Base-by-base conservation (phyloP, 2,888 invertebrate genomes). In the Diadromus collaris region DNA sequence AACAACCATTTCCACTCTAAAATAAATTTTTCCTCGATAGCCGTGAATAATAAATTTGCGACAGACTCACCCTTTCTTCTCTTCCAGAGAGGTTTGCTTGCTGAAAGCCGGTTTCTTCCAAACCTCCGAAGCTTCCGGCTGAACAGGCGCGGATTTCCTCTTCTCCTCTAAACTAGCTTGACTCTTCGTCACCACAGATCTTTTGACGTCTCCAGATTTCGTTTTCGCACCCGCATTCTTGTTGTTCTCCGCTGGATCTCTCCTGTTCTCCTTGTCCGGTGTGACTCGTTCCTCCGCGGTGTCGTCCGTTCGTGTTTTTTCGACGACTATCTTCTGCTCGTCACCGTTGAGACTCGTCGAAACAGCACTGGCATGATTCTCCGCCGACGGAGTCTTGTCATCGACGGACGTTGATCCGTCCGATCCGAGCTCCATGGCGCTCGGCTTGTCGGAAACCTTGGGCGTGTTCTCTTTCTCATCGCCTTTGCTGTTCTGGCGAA, bases 121-220 rank as follows among this genome's bases (percentile, higher is more conserved):
- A 24, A 88, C 87, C 6, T 90, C 89, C 3, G 80, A 78, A 48
- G 84, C 76, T 5, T 86, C 85, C 7, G 87, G 86, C 34, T 88
- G 88, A 16, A 88, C 85, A 0, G 90, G 90, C 1, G 89, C 89
- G 0, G 90, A 90, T 80, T 89, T 90, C 32, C 90, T 81, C 69
- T 90, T 90, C 38, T 90, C 90, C 29, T 89, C 89, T 6, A 85
- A 27, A n/a, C 83, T 84, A 32, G 84, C 78, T 60, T 86, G 84
- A 19, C 83, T 84, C 27, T 71, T 73, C 16, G 77, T 84, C 19
- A 64, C 76, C 7, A 79, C 56, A 16, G 61, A 84, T 56, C 76
- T 76, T 64, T 85, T 86, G n/a, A 73, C 81, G 16, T 88, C 87
- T 13, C 81, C 78, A 32, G 82, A 85, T 81, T 87, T 89, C 60